Evolutionary conservation across 2,113 vertebrate species (phyloP), one percentile per base, ranked within the genome.

Genomic region (Datnioides undecimradiatus): DNA sequence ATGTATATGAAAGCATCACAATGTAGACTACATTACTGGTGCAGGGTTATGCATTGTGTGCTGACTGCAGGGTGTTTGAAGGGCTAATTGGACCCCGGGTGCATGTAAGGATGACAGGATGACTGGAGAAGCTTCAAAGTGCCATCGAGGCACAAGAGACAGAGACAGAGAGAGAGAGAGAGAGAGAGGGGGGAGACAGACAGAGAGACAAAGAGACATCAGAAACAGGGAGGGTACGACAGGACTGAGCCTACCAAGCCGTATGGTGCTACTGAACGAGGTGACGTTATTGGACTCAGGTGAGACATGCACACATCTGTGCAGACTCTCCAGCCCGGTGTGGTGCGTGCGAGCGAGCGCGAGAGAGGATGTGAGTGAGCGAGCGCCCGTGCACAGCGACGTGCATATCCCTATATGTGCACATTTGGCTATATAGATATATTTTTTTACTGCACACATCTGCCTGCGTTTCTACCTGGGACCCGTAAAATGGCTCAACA

Each of bases 31-130:
- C 45, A 69, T 68, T 82, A 81, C 59, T 34, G 68, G n/a, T 54
- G 54, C 59, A 54, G 96, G 95, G 95, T 96, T 96, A 95, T 96
- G 95, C 67, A 75, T 80, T 96, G 95, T 77, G 77, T 83, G 80
- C 80, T 83, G 80, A 90, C 78, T 78, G 51, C 73, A 46, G 82
- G 73, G 96, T 96, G 95, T 84, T 74, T 70, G 63, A 55, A 52
- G 72, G 62, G 59, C 95, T 97, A 97, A 98, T 97, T 97, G 96
- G 96, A 95, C 96, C 96, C 96, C 93, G 93, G 96, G 96, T 97
- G 96, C 95, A 95, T 95, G 95, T 97, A 96, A 96, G 95, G 95
- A 95, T 85, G 90, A 94, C 95, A 91, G 95, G 94, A 95, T 94
- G 94, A 94, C 94, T 93, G 93, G 94, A 92, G 93, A 84, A 90